A percentile compares a stretch with the other conserved stretches of the same genome.
These are phyloP conservation scores for Ciconia nigra DNA, from an alignment of 2,797 vertebrate genomes.

Conservation along the genomic window DNA sequence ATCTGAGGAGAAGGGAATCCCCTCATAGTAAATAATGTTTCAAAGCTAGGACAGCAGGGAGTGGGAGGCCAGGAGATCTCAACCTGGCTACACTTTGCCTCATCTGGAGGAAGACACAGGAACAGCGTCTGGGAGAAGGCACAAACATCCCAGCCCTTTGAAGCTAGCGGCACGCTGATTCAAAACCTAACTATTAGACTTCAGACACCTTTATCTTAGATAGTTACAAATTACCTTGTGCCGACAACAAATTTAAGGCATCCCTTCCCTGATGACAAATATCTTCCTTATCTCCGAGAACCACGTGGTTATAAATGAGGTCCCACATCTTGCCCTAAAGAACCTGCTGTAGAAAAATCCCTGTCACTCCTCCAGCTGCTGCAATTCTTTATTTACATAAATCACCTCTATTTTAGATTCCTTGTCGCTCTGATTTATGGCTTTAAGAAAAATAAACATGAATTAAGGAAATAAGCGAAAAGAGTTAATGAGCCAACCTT, in stretches of 20 bases:
- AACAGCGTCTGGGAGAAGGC: background rate
- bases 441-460: conserved; percentile 20
- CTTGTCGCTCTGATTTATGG: conserved; percentile 10
- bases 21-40: background rate
- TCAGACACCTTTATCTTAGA: background rate
- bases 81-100: background rate
- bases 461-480: conserved; percentile 21
- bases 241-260: conserved; percentile 4
- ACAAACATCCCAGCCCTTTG: background rate
- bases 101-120: background rate
- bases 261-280: background rate
- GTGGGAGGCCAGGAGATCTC: background rate
- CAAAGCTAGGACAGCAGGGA: background rate
- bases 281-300: background rate
- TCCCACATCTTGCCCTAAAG: background rate
- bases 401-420: background rate
- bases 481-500: background rate
- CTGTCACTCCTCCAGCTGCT: background rate
- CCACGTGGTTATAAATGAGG: background rate
- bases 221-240: background rate
- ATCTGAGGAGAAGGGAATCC: background rate
- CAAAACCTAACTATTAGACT: background rate
- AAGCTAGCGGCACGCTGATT: background rate
- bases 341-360: background rate
- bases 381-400: background rate